phyloP scores from a whole-genome alignment of 2,797 vertebrate species.

The Molossus alvarezi region DNA sequence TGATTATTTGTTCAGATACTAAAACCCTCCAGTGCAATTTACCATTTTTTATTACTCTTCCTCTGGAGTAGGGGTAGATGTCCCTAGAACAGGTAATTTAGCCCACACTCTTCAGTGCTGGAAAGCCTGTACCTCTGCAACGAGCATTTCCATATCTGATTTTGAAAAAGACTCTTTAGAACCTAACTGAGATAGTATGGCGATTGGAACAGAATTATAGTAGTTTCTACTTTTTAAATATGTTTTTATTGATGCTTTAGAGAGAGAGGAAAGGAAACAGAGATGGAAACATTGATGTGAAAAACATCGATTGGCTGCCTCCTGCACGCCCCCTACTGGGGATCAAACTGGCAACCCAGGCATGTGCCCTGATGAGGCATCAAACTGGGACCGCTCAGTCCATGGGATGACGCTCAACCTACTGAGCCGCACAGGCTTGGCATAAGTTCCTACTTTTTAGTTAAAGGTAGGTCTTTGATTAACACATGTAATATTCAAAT shows the following conservation, averaged over 20 bases:
- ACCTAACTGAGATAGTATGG: not conserved
- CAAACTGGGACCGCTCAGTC: not conserved
- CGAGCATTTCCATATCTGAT: not conserved
- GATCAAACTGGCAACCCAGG: not conserved
- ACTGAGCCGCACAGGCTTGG: not conserved
- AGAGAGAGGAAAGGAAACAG: not conserved
- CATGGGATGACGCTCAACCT: not conserved
- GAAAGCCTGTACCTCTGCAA: not conserved
- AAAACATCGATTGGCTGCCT: not conserved
- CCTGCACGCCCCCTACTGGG: not conserved
- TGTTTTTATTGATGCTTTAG: not conserved
- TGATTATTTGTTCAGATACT: constrained; percentile 39
- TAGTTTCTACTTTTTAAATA: constrained; percentile 36
- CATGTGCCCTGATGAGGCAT: not conserved
- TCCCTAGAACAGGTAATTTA: constrained; percentile 10
- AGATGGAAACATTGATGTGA: not conserved
- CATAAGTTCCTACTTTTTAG: not conserved
- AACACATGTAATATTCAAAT: constrained; percentile 33
- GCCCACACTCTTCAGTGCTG: not conserved
- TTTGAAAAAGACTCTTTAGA: constrained; percentile 22
- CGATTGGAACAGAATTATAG: not conserved
- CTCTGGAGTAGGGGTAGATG: not conserved
- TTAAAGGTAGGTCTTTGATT: constrained; percentile 35
- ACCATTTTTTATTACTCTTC: not conserved
- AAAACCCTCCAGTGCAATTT: not conserved